Evolutionary conservation across 2,113 vertebrate species (phyloP).

Genomic region (human): GRCh38 chr22:27880001-27880500

Average conservation of each 20-base stretch:
- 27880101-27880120: background rate
- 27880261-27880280: background rate
- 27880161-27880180: background rate
- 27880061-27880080: background rate
- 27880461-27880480: background rate
- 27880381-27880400: background rate
- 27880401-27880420: background rate
- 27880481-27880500: background rate
- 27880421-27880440: background rate
- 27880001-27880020: background rate
- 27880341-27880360: background rate
- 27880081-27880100: background rate
- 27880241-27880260: background rate
- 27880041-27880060: background rate
- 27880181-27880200: background rate
- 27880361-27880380: background rate
- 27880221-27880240: background rate
- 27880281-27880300: background rate
- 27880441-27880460: background rate
- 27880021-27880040: background rate
- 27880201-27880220: background rate
- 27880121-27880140: background rate
- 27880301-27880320: background rate
- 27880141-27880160: too few species aligned
- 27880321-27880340: background rate